Evolutionary conservation across 2,113 vertebrate species (phyloP), one percentile per base, ranked within the genome.

Genomic region (Leucopsar rothschildi): DNA sequence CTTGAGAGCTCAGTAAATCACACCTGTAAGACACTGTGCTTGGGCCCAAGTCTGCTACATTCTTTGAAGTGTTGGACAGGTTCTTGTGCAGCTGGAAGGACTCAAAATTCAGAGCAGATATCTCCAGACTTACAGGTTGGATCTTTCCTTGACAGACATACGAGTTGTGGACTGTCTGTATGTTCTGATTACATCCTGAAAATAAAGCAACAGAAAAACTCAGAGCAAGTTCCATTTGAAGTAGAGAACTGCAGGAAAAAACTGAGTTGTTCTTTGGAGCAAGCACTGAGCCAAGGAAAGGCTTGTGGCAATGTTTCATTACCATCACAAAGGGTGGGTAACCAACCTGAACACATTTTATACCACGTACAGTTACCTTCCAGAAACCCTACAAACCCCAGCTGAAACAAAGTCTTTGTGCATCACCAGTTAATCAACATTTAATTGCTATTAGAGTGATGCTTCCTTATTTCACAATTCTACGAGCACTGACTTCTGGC

Each of bases 141-240:
- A 94, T 52, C 97, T 98, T 55, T 98, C 98, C 57, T 92, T 98
- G 35, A 97, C 91, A 69, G 97, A 78, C 85, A 97, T 1, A 19
- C 50, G 91, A 47, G 93, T 60, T 6, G 91, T 25, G 2, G 86
- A 61, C 88, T 97, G 97, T 8, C 86, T 50, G 5, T 97, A 98
- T 1, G 96, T 98, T 61, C 97, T 97, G 44, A 98, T 92, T 0
- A 85, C 5, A 6, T 95, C 97, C 98, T 98, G 89, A 88, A 94
- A 92, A 39, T 0, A 50, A 69, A 13, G 64, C 16, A 40, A 55
- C 24, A 86, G 18, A 60, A 68, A 45, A 10, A 88, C 19, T 92
- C 24, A 92, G 76, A 72, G 15, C 21, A n/a, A 69, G 25, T 19
- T 27, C 17, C n/a, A 39, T 33, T 64, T 72, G 12, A 69, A 42